Evolutionary conservation across 92 coral and sea anemone genomes (phyloP), one percentile per base, ranked within the genome.

Genomic region (Epizoanthus scotinus): DNA sequence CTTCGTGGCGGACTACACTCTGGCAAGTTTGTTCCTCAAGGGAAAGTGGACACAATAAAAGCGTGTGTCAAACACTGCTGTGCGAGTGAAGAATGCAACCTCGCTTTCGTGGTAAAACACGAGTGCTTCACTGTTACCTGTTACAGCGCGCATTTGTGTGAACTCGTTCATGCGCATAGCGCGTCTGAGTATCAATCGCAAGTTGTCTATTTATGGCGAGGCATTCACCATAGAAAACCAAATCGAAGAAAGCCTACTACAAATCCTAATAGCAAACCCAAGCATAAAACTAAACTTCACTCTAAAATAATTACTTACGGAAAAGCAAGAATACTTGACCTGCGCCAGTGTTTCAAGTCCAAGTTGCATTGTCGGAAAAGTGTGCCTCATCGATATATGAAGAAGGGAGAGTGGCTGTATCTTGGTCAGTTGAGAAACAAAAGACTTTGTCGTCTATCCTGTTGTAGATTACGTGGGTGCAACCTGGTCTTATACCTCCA

Each of bases 61-160:
- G 89, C 88, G 20, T 95, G 99, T 49, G 90, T 88, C 5, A 93
- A 88, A 55, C 89, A 87, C 81, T 95, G 99, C 50, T 95, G 99
- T 55, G 91, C 84, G 14, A 89, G 87, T 61, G 81, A 73, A 3
- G 86, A 85, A 28, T 95, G 99, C 61, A 89, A 95, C 78, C 64
- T 95, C 47, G 94, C 94, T 0, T 91, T 95, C 34, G 85, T 95
- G 88, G 97, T 93, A 17, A 87, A 80, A 59, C 83, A 67, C 0
- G 87, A 88, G 53, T 95, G 99, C 66, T 95, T 91, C 59, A 90
- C 94, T 4, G 99, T 95, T 18, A 82, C 88, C 22, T 95, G 99
- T 59, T 91, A 80, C 87, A 93, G 86, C 70, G 83, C 80, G 64
- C 84, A 71, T 9, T 80, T 92, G 68, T 95, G 99, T 63, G 86